Evolutionary conservation across 2,113 vertebrate species (phyloP).

Genomic region (Coreoperca whiteheadi): DNA sequence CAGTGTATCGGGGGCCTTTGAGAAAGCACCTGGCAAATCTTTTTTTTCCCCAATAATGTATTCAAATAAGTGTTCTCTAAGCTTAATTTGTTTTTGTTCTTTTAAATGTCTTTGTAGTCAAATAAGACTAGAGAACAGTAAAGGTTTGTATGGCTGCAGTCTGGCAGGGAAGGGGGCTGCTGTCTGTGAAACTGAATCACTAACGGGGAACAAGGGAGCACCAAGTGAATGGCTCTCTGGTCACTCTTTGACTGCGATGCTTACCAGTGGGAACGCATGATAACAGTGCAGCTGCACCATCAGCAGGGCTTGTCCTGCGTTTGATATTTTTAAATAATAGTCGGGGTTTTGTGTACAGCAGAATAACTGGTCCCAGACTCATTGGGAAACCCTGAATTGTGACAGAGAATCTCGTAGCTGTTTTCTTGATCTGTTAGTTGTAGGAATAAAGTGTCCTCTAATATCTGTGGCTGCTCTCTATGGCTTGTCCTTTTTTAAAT

Average conservation of each 20-base stretch:
- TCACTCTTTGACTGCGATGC: background rate
- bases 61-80: background rate
- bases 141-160: background rate
- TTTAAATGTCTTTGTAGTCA: background rate
- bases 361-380: background rate
- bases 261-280: background rate
- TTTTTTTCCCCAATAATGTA: background rate
- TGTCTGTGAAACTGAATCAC: background rate
- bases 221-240: no score
- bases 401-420: background rate
- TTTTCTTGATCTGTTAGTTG: conserved; percentile 65
- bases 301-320: background rate
- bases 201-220: background rate
- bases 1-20: background rate
- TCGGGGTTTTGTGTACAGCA: background rate
- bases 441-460: conserved; percentile 55
- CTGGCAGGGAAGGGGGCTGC: background rate
- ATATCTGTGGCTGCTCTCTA: conserved; percentile 50
- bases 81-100: background rate
- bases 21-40: background rate
- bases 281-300: background rate
- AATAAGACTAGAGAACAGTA: conserved; percentile 26
- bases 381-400: background rate
- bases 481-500: conserved; percentile 71
- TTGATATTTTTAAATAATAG: background rate